Percentiles rank a stretch among this genome's conserved stretches.
Conservation (phyloP, 1,140 invertebrate genomes). For the Macrostomum lignano region DNA sequence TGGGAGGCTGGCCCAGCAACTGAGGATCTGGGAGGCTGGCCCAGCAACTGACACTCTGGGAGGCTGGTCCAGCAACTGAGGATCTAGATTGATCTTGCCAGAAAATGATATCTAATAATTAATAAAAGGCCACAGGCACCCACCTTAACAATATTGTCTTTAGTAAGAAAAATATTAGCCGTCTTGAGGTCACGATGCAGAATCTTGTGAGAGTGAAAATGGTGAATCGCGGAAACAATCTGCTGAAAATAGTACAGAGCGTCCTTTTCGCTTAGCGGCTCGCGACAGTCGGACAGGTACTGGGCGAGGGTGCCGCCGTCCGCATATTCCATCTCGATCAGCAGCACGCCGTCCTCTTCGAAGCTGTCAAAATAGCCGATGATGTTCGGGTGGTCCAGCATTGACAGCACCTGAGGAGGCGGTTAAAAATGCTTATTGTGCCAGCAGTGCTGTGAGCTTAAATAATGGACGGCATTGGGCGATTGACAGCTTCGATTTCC, state of each 20-base stretch:
- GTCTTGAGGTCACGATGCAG: conserved; percentile 46
- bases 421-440: too few species aligned
- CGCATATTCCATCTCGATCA: conserved; percentile 54
- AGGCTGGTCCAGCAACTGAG: too few species aligned
- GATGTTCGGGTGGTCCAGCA: conserved; percentile 44
- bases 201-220: conserved; percentile 44
- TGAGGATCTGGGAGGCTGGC: too few species aligned
- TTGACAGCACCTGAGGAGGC: conserved; percentile 33
- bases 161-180: conserved; percentile 45
- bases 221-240: conserved; percentile 38
- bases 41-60: too few species aligned
- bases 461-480: too few species aligned
- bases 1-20: too few species aligned
- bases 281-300: conserved; percentile 32
- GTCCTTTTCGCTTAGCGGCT: conserved; percentile 33
- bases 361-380: conserved; percentile 45
- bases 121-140: too few species aligned
- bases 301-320: conserved; percentile 42
- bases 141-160: conserved; percentile 36
- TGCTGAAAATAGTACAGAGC: conserved; percentile 40
- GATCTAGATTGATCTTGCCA: too few species aligned
- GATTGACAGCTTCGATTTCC: too few species aligned
- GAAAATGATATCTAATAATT: too few species aligned
- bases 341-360: conserved; percentile 39
- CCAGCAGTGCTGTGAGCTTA: too few species aligned